Evolutionary conservation across 1,140 invertebrate species (phyloP).

Genomic region (Chrysopa pallens): DNA sequence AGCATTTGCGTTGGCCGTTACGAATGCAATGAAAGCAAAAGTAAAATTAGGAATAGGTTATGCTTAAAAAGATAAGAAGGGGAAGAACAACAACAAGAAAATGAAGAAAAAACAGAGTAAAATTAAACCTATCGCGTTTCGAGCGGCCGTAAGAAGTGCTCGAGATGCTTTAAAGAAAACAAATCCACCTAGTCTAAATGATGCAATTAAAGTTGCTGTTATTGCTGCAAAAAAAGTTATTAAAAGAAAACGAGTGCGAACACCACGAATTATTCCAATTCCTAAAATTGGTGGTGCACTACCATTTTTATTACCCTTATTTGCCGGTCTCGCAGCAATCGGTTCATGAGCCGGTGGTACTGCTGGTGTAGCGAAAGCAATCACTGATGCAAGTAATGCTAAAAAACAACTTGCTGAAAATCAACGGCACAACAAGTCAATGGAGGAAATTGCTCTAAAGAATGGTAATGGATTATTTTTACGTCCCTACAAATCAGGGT

Average conservation of each 20-base stretch:
- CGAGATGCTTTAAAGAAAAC: neutral
- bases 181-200: conserved; percentile 2
- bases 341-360: conserved; percentile 16
- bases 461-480: conserved; percentile 12
- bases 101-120: too few species aligned
- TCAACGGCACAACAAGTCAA: conserved; percentile 15
- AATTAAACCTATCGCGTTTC: too few species aligned
- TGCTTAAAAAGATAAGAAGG: neutral
- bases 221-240: conserved; percentile 2
- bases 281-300: conserved; percentile 19
- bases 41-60: conserved; percentile 13
- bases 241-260: conserved; percentile 7
- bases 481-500: neutral
- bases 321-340: conserved; percentile 18
- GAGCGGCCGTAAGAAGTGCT: neutral
- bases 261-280: conserved; percentile 16
- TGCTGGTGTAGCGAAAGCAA: conserved; percentile 15
- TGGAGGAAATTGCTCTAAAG: conserved; percentile 17
- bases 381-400: conserved; percentile 15
- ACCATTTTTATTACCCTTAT: conserved; percentile 17
- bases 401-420: conserved; percentile 14
- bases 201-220: conserved; percentile 6
- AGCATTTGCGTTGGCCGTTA: conserved; percentile 12
- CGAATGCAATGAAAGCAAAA: conserved; percentile 18
- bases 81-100: too few species aligned